A percentile compares a stretch with the other conserved stretches of the same genome.
phyloP scores from a whole-genome alignment of 2,113 vertebrate species.

The Gallinago jamesoni region DNA sequence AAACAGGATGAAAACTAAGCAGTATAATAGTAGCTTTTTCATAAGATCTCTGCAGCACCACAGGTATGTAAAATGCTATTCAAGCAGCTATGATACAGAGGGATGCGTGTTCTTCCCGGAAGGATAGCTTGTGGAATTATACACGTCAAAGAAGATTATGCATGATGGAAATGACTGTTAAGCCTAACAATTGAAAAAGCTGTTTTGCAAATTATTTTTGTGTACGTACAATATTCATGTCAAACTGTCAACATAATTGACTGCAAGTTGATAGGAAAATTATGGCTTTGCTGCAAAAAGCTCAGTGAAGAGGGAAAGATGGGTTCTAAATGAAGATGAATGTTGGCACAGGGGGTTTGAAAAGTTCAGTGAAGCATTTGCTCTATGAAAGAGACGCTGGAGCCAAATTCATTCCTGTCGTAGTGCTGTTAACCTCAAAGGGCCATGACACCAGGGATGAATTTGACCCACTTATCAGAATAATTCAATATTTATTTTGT shows the following conservation, averaged over 20 bases:
- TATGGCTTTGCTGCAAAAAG: slow-evolving; percentile 35
- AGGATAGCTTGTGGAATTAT: background rate
- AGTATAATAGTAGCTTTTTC: background rate
- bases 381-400: background rate
- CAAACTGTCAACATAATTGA: background rate
- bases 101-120: background rate
- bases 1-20: background rate
- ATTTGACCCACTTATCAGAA: slow-evolving; percentile 61
- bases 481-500: slow-evolving; percentile 62
- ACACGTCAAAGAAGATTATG: background rate
- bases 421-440: slow-evolving; percentile 9
- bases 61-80: background rate
- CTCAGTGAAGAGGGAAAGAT: background rate
- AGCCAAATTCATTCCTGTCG: slow-evolving; percentile 12
- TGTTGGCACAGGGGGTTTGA: slow-evolving; percentile 16
- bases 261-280: slow-evolving; percentile 44
- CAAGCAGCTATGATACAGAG: background rate
- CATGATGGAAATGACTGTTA: background rate
- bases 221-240: background rate
- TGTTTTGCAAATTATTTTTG: slow-evolving; percentile 50
- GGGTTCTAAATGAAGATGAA: slow-evolving; percentile 60
- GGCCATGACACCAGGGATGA: slow-evolving; percentile 42
- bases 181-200: background rate
- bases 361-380: slow-evolving; percentile 31
- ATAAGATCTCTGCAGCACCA: background rate